Evolutionary conservation across 1,140 invertebrate species (phyloP), one percentile per base, ranked within the genome.

Genomic region (Galleria mellonella): DNA sequence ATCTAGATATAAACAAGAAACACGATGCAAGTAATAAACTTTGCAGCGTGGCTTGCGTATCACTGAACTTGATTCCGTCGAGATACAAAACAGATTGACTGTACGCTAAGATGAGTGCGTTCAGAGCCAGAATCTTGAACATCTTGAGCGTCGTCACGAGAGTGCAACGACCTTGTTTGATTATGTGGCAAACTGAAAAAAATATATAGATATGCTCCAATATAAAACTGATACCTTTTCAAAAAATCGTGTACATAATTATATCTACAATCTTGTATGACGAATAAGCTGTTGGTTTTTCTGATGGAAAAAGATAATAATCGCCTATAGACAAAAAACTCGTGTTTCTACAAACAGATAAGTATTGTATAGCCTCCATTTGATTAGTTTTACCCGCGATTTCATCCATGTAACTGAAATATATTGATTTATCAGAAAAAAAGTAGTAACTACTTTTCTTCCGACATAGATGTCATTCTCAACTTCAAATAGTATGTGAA

Each of bases 61-160:
- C 98, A 70, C 96, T 98, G 62, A 99, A 97, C 84, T 98, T 99
- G 40, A 99, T 96, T 14, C 98, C 98, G 85, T 99, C 97, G 48
- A 99, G 89, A 76, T 99, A 99, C 0, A 99, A 88, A 6, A 99
- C 98, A 14, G 97, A 99, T 84, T 99, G 98, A 76, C 97, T 97
- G 88, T 99, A 99, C 0, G 98, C 98, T 31, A 98, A 87, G 45
- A 99, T 96, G 0, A 99, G 89, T 0, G 98, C 98, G 86, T 99
- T 99, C n/a, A 99, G 82, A 0, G 98, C 98, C 29, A 99, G 87
- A 58, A 99, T 99, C 89, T 99, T 99, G 83, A 99, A 99, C 98
- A 99, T 99, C 86, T 99, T 98, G 31, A 99, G 87, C 0, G 98
- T 99, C 0, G 98, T 99, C 0, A 99, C 98, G 30, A 99, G 87